A percentile compares a stretch with the other conserved stretches of the same genome.
These are phyloP conservation scores for Chymomyza fuscimana DNA, from an alignment of 2,888 invertebrate genomes.

Conservation along the genomic window DNA sequence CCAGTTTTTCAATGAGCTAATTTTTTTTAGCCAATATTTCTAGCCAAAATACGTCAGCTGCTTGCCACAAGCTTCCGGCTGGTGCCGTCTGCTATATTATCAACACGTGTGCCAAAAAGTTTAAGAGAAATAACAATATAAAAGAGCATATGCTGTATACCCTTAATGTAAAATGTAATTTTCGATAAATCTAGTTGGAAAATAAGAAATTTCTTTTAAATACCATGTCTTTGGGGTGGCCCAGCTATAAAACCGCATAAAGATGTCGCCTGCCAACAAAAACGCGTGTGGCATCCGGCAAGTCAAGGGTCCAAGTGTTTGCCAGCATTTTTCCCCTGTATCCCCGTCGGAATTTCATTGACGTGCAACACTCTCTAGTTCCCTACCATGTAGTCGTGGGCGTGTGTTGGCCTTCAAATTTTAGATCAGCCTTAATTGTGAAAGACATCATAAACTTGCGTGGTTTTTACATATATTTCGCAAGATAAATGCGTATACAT, in stretches of 20 bases:
- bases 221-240: slow-evolving; percentile 30
- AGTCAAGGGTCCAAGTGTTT: slow-evolving; percentile 28
- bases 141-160: neutral
- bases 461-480: slow-evolving; percentile 1
- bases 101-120: slow-evolving; percentile 58
- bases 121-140: slow-evolving; percentile 8
- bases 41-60: slow-evolving; percentile 19
- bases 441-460: slow-evolving; percentile 42
- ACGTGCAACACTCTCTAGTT: neutral
- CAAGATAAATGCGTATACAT: slow-evolving; percentile 10
- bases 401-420: slow-evolving; percentile 63
- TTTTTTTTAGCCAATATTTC: slow-evolving; percentile 16
- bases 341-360: neutral
- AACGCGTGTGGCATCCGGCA: slow-evolving; percentile 60
- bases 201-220: slow-evolving; percentile 39
- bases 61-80: slow-evolving; percentile 59
- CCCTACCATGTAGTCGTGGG: slow-evolving; percentile 28
- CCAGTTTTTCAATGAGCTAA: slow-evolving; percentile 32
- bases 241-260: slow-evolving; percentile 24
- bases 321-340: slow-evolving; percentile 29
- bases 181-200: slow-evolving; percentile 24
- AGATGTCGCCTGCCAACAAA: slow-evolving; percentile 67
- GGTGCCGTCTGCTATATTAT: slow-evolving; percentile 41
- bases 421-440: slow-evolving; percentile 68
- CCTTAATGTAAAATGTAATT: slow-evolving; percentile 9